Evolutionary conservation across 2,888 invertebrate genomes (phyloP).

Genomic region (Troglohyphantes excavatus): DNA sequence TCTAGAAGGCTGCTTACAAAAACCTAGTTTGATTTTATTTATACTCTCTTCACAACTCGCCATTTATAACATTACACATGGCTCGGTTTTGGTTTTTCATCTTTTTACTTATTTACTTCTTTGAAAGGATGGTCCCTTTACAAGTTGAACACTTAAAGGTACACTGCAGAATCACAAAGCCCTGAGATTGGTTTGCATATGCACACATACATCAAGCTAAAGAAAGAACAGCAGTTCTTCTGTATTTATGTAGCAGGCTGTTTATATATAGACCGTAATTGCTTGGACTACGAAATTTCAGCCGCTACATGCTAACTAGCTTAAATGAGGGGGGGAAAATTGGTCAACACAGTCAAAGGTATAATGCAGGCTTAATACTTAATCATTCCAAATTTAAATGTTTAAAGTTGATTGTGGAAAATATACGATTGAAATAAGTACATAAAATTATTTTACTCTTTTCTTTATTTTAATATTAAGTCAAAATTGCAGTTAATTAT

Average conservation of each 20-base stretch:
- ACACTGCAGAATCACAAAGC: conserved; percentile 79
- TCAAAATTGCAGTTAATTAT: too few species aligned
- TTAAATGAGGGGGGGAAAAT: neutral
- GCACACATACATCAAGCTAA: conserved; percentile 71
- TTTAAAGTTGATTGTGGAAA: too few species aligned
- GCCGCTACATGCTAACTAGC: conserved; percentile 11
- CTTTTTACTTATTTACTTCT: conserved; percentile 33
- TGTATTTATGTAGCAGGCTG: conserved; percentile 30
- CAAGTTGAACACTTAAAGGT: conserved; percentile 79
- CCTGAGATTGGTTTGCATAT: conserved; percentile 78
- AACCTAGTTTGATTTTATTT: conserved; percentile 79
- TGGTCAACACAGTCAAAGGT: neutral
- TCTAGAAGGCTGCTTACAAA: conserved; percentile 79
- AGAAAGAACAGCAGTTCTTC: conserved; percentile 59
- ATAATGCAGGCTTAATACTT: neutral
- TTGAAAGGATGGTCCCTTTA: conserved; percentile 79
- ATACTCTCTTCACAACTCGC: conserved; percentile 60
- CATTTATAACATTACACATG: conserved; percentile 76
- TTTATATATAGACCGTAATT: conserved; percentile 7
- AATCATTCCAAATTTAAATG: too few species aligned
- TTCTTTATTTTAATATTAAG: too few species aligned
- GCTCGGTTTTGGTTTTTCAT: conserved; percentile 76
- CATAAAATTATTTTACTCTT: too few species aligned
- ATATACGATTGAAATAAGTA: too few species aligned
- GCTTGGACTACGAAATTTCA: conserved; percentile 29